A percentile compares a stretch with the other conserved stretches of the same genome.
These are phyloP conservation scores for Caenorhabditis imperialis DNA, from an alignment of 2,888 invertebrate species.

Conservation along the genomic window DNA sequence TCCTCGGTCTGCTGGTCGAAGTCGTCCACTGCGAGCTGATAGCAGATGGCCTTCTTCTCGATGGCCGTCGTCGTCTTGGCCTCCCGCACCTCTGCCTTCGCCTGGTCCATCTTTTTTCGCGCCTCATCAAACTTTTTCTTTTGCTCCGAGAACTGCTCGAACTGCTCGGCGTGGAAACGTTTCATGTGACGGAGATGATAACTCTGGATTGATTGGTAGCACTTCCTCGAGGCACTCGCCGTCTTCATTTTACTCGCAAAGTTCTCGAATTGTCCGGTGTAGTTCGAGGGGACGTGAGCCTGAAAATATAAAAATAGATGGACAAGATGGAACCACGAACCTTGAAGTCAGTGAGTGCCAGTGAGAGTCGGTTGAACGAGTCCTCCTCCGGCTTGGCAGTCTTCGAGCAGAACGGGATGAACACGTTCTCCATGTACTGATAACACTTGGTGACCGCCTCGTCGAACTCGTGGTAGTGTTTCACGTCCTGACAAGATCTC, in stretches of 20 bases:
- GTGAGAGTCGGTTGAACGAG: too few relatives aligned
- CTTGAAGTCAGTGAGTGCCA: conserved; percentile 16
- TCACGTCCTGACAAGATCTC: conserved; percentile 27
- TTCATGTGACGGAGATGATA: conserved; percentile 17
- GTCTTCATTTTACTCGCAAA: conserved; percentile 18
- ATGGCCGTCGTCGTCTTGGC: conserved; percentile 68
- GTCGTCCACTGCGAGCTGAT: conserved; percentile 65
- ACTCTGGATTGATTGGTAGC: conserved; percentile 18
- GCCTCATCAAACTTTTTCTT: conserved; percentile 39
- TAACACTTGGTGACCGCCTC: conserved; percentile 32
- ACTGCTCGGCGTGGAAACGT: conserved; percentile 10
- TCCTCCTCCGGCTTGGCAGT: neutral
- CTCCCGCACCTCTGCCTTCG: conserved; percentile 63
- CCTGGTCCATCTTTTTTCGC: conserved; percentile 64
- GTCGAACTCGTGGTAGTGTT: conserved; percentile 43
- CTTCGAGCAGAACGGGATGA: conserved; percentile 22
- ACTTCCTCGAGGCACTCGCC: conserved; percentile 1
- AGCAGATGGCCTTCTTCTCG: conserved; percentile 66
- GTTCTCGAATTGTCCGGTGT: conserved; percentile 6
- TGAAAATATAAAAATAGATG: too few relatives aligned
- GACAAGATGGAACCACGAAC: too few relatives aligned
- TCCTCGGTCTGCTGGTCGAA: conserved; percentile 62
- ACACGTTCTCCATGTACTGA: conserved; percentile 26
- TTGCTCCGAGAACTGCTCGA: conserved; percentile 12
- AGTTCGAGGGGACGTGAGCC: conserved; percentile 16